These are phyloP conservation scores for Staurois parvus DNA, from an alignment of 2,797 vertebrate species.

Conservation along the genomic window DNA sequence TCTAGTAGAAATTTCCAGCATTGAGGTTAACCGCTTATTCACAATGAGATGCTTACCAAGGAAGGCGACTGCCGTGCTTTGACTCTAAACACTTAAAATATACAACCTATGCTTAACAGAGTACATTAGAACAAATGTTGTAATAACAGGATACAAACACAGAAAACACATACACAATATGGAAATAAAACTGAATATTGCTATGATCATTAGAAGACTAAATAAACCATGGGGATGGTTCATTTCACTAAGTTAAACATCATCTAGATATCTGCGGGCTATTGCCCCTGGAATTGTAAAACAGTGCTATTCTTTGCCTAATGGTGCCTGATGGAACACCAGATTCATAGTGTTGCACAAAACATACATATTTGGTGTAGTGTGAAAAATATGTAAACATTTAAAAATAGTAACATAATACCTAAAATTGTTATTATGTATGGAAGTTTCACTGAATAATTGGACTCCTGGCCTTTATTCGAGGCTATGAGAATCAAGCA, in stretches of 20 bases:
- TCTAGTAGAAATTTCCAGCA: conserved; percentile 58
- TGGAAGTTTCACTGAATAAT: background rate
- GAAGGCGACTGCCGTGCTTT: conserved; percentile 1
- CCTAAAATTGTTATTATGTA: no score
- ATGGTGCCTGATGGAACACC: background rate
- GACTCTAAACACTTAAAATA: background rate
- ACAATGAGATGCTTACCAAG: conserved; percentile 41
- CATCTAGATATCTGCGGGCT: background rate
- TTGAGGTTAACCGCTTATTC: conserved; percentile 52
- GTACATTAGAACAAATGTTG: conserved; percentile 19
- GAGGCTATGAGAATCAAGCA: background rate
- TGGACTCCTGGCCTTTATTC: background rate
- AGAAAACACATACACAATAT: background rate
- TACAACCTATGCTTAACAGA: conserved; percentile 7
- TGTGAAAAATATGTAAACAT: background rate
- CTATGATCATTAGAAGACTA: background rate
- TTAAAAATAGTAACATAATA: background rate
- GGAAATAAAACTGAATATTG: background rate
- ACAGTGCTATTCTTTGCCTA: background rate
- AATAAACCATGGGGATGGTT: background rate
- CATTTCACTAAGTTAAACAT: conserved; percentile 2
- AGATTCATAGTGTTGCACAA: background rate
- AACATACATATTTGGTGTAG: background rate
- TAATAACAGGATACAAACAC: background rate
- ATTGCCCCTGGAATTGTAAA: background rate